Evolutionary conservation across 2,888 invertebrate genomes (phyloP).

Genomic region (Siphlonurus alternatus): DNA sequence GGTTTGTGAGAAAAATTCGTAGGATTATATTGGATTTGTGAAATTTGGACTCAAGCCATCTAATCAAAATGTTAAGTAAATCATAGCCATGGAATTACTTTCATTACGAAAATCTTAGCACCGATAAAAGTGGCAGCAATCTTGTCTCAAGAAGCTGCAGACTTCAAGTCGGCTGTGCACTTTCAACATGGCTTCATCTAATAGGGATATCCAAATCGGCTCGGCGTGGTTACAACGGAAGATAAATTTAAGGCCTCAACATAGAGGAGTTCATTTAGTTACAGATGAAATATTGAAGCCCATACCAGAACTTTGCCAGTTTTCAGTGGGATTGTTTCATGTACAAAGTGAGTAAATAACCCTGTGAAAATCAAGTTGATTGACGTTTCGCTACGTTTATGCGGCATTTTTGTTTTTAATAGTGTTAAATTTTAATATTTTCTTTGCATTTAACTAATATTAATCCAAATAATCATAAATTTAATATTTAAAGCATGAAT

Average conservation of each 20-base stretch:
- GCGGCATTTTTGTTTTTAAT: not conserved
- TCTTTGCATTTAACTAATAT: not conserved
- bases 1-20: not conserved
- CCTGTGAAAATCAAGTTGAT: not conserved
- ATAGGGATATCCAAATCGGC: conserved; percentile 81
- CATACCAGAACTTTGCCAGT: conserved; percentile 85
- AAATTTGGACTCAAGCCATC: not conserved
- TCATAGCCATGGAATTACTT: not conserved
- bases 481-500: not conserved
- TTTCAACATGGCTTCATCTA: conserved; percentile 65
- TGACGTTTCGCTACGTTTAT: not conserved
- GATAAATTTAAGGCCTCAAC: conserved; percentile 88
- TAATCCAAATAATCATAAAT: not conserved
- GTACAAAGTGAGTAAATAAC: conserved; percentile 74
- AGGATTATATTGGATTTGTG: not conserved
- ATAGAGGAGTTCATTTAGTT: conserved; percentile 91
- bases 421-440: not conserved
- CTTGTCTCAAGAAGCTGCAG: not conserved
- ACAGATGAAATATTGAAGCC: conserved; percentile 91
- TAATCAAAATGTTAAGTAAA: not conserved
- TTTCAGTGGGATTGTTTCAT: conserved; percentile 90
- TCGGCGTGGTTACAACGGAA: conserved; percentile 98
- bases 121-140: not conserved
- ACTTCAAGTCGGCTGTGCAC: not conserved
- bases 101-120: not conserved